Evolutionary conservation across 2,113 vertebrate genomes (phyloP).

Genomic region (Taurulus bubalis): DNA sequence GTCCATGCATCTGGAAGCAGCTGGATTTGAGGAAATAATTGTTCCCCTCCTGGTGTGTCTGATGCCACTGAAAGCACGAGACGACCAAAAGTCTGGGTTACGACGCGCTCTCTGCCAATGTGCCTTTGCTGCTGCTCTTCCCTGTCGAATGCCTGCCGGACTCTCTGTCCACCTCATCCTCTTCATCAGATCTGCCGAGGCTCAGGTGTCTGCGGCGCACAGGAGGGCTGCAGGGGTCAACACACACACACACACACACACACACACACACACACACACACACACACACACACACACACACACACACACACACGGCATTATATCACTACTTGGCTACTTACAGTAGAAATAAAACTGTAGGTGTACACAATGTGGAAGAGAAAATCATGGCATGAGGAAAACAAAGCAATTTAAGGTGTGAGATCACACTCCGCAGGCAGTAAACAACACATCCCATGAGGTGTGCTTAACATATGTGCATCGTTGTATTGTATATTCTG

Average conservation of each 20-base stretch:
- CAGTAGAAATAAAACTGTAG: not conserved
- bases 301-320: conserved; percentile 19
- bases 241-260: conserved; percentile 44
- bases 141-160: conserved; percentile 80
- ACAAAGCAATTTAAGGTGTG: conserved; percentile 23
- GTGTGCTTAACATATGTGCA: conserved; percentile 17
- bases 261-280: conserved; percentile 31
- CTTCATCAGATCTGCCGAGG: conserved; percentile 85
- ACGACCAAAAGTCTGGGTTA: conserved; percentile 62
- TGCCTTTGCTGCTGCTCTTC: conserved; percentile 85
- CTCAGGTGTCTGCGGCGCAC: conserved; percentile 82
- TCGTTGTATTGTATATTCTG: not conserved
- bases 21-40: not conserved
- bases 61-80: conserved; percentile 49
- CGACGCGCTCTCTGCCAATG: conserved; percentile 78
- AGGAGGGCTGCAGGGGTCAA: conserved; percentile 84
- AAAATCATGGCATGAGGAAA: conserved; percentile 11
- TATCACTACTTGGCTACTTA: conserved; percentile 34
- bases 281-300: no score
- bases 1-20: conserved; percentile 38
- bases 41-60: conserved; percentile 43
- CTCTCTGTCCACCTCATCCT: conserved; percentile 81
- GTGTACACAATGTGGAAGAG: not conserved
- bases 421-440: conserved; percentile 14
- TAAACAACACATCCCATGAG: conserved; percentile 31